Evolutionary conservation across 2,888 invertebrate species (phyloP).

Genomic region (Melikaiella ostensackeni): DNA sequence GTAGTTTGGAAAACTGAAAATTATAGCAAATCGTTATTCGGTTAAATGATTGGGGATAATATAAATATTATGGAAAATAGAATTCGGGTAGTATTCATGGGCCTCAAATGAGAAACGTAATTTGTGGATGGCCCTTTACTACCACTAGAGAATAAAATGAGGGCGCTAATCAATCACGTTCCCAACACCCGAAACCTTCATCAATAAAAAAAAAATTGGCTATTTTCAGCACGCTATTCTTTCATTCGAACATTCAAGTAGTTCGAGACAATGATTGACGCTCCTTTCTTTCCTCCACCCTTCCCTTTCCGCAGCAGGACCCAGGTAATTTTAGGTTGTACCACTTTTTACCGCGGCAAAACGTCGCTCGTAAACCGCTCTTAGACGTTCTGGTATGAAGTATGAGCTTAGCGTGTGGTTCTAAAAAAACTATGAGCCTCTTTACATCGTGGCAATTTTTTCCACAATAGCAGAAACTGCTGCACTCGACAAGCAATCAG

Average conservation of each 20-base stretch:
- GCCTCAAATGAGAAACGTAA: too few relatives aligned
- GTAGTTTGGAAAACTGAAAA: too few relatives aligned
- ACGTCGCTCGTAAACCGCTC: constrained; percentile 59
- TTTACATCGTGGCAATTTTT: too few relatives aligned
- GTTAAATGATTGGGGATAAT: too few relatives aligned
- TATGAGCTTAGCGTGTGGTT: constrained; percentile 67
- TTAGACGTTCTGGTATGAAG: constrained; percentile 59
- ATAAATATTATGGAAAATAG: too few relatives aligned
- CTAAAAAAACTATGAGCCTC: constrained; percentile 41
- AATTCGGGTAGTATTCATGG: too few relatives aligned
- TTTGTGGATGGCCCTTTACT: too few relatives aligned
- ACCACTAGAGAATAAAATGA: background rate
- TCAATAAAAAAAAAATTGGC: constrained; percentile 32
- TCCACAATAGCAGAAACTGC: too few relatives aligned
- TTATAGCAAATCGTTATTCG: too few relatives aligned
- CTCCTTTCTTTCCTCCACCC: background rate
- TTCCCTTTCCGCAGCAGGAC: background rate
- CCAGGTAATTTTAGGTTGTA: constrained; percentile 37
- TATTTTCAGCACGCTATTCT: constrained; percentile 37
- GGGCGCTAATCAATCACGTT: constrained; percentile 18
- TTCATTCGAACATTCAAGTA: constrained; percentile 38
- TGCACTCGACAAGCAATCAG: too few relatives aligned
- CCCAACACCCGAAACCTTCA: background rate
- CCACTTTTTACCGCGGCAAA: constrained; percentile 47
- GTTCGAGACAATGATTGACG: constrained; percentile 38